These are phyloP conservation scores for Hydriomena furcata DNA, from an alignment of 2,888 invertebrate genomes.

Conservation along the genomic window DNA sequence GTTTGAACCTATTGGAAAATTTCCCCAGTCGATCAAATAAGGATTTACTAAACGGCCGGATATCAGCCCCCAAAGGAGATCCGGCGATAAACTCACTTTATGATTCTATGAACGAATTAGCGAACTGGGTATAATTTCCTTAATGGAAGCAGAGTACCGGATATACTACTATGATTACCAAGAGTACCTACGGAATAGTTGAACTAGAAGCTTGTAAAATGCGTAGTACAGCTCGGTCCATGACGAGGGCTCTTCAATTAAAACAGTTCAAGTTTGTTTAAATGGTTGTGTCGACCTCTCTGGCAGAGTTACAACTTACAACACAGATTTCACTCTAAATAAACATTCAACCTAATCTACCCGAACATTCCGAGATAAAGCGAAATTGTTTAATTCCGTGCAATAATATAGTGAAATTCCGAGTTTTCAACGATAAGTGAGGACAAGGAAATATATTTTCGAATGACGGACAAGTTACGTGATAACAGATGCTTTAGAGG, in stretches of 20 bases:
- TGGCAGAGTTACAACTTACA: constrained; percentile 51
- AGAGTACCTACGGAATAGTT: constrained; percentile 24
- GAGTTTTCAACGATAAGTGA: constrained; percentile 3
- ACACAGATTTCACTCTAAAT: constrained; percentile 53
- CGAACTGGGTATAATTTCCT: constrained; percentile 55
- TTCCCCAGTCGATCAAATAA: constrained; percentile 30
- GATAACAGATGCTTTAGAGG: constrained; percentile 50
- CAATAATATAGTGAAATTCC: constrained; percentile 1
- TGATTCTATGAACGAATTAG: constrained; percentile 46
- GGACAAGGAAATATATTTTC: constrained; percentile 23
- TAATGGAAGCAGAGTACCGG: constrained; percentile 50
- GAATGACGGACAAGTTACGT: constrained; percentile 28
- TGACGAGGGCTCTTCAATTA: constrained; percentile 73
- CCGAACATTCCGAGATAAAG: constrained; percentile 35
- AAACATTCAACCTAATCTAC: constrained; percentile 43
- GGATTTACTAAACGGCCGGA: constrained; percentile 25
- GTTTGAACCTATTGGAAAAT: constrained; percentile 11
- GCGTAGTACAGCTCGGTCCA: constrained; percentile 41
- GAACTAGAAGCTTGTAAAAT: constrained; percentile 28
- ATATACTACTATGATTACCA: constrained; percentile 14
- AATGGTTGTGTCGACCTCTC: constrained; percentile 70
- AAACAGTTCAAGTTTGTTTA: constrained; percentile 75
- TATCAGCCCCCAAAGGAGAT: constrained; percentile 32
- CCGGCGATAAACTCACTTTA: constrained; percentile 44
- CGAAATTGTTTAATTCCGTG: constrained; percentile 29